These are phyloP conservation scores for Portunus trituberculatus DNA, from an alignment of 1,140 invertebrate species.

Conservation along the genomic window DNA sequence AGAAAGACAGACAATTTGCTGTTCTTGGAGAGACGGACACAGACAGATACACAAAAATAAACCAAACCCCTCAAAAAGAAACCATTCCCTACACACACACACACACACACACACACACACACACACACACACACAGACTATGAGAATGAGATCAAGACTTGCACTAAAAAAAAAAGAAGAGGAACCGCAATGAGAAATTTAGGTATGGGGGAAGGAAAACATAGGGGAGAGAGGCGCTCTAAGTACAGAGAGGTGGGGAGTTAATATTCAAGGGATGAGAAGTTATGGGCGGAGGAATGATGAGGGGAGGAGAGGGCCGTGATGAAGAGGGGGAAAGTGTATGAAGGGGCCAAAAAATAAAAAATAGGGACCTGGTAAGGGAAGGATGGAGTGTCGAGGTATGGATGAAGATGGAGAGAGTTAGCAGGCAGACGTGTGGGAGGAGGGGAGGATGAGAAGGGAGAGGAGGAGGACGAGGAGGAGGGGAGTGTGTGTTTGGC, in stretches of 20 bases:
- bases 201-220: too few species aligned
- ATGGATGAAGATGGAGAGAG: not conserved
- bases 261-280: not conserved
- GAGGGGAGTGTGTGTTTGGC: not conserved
- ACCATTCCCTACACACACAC: too few species aligned
- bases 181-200: too few species aligned
- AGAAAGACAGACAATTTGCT: too few species aligned
- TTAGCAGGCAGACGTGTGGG: not conserved
- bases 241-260: too few species aligned
- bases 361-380: not conserved
- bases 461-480: not conserved
- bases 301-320: not conserved
- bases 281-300: not conserved
- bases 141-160: too few species aligned
- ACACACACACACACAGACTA: not conserved
- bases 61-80: too few species aligned
- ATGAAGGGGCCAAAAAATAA: not conserved
- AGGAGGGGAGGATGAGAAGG: not conserved
- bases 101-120: conserved; percentile 1
- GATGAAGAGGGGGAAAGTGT: not conserved
- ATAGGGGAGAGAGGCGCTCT: too few species aligned
- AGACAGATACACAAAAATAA: too few species aligned
- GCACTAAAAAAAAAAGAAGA: too few species aligned
- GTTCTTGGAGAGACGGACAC: too few species aligned
- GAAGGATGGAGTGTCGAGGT: not conserved